Evolutionary conservation across 1,140 invertebrate genomes (phyloP).

Genomic region (Ceratosolen solmsi): DNA sequence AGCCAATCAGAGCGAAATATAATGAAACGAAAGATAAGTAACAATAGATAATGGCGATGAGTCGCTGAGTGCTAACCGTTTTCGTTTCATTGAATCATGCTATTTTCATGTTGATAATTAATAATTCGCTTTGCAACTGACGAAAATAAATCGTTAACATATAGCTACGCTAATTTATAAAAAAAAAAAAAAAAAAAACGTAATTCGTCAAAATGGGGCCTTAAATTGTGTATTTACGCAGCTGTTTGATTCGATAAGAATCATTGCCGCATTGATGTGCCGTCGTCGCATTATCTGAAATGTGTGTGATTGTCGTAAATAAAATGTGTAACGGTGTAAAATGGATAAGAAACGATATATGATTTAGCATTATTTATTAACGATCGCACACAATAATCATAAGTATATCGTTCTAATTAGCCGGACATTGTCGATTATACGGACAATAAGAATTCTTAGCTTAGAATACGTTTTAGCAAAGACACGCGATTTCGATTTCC

Average conservation of each 20-base stretch:
- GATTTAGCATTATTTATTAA: slow-evolving; percentile 3
- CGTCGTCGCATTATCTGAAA: neutral
- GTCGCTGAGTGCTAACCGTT: slow-evolving; percentile 22
- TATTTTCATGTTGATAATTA: slow-evolving; percentile 24
- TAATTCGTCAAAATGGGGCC: neutral
- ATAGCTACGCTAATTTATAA: no score
- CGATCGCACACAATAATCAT: neutral
- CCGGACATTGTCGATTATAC: neutral
- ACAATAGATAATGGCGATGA: slow-evolving; percentile 46
- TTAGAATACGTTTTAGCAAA: neutral
- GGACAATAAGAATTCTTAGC: neutral
- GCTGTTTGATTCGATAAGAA: neutral
- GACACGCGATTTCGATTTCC: neutral
- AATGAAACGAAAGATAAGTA: slow-evolving; percentile 46
- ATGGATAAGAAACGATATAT: neutral
- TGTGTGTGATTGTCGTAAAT: neutral
- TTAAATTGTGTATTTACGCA: neutral
- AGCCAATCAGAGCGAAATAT: slow-evolving; percentile 57
- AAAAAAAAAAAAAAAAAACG: no score
- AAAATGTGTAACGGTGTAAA: no score
- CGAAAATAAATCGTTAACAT: neutral
- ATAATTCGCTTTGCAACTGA: slow-evolving; percentile 8
- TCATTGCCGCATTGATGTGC: no score
- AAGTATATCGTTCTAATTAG: neutral
- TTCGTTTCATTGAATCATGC: slow-evolving; percentile 28